Evolutionary conservation across 2,888 invertebrate species (phyloP), one percentile per base, ranked within the genome.

Genomic region (Resseliella maxima): DNA sequence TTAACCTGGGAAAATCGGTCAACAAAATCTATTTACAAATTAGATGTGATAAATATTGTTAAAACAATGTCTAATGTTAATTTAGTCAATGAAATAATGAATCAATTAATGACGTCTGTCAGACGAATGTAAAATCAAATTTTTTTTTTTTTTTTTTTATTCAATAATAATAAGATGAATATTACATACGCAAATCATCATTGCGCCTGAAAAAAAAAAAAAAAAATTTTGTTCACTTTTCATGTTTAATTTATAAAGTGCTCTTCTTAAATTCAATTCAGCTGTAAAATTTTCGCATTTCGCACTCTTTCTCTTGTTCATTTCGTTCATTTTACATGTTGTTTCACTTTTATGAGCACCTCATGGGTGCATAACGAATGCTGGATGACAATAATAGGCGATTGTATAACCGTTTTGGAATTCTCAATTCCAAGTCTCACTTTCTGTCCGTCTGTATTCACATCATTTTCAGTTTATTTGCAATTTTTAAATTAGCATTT

Each of bases 401-500:
- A 0, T 72, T 72, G 72, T 72, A 35, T 72, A 72, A 59, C 15
- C 59, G 24, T n/a, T 59, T n/a, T 27, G 27, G 72, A 72, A 31
- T 72, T 31, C 72, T 31, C 72, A 31, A 15, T 31, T 31, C 31
- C 27, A 18, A n/a, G n/a, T 72, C 12, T 31, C 72, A 72, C 72
- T 72, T 72, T 72, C 72, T 31, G 72, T 31, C 15, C 72, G 31
- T 31, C 31, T 35, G 72, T 72, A 72, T 72, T 59, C 59, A 59
- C 46, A 15, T 50, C 24, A 24, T 24, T 15, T 15, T 59, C 24
- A 6, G n/a, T 59, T 24, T 24, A 59, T 59, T 72, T 18, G 31
- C 3, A 0, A 31, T 27, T 35, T 15, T 31, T 72, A 15, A 31
- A 31, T 72, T 31, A 21, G 31, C 72, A 72, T 72, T 72, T 72